Percentiles rank a stretch among this genome's conserved stretches.
Conservation (phyloP, 2,113 vertebrate genomes). For the Penelope pileata region DNA sequence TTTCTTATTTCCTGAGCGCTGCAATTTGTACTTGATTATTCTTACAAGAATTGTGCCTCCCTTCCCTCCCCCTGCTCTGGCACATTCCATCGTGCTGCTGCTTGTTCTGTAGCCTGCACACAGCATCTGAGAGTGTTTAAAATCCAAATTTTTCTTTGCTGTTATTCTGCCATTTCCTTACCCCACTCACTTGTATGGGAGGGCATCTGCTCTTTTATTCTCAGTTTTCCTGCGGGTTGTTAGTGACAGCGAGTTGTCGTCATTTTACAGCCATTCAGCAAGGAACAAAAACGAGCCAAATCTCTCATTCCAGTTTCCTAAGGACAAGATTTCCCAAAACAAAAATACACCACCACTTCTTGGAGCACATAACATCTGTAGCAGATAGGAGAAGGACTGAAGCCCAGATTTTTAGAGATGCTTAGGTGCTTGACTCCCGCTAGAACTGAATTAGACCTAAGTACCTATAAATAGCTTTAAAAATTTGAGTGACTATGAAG, state of each 20-base stretch:
- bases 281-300: constrained; percentile 1
- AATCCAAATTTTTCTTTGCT: constrained; percentile 19
- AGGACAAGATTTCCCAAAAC: background rate
- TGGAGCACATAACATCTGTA: background rate
- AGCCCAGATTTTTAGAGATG: background rate
- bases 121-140: background rate
- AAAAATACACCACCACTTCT: background rate
- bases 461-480: constrained; percentile 20
- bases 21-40: constrained; percentile 54
- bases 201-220: constrained; percentile 7
- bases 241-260: constrained; percentile 42
- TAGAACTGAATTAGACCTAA: background rate
- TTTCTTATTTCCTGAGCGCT: constrained; percentile 64
- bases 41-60: constrained; percentile 24
- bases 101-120: background rate
- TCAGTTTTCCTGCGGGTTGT: background rate
- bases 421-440: background rate
- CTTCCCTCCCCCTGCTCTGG: constrained; percentile 20
- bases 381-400: background rate
- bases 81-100: constrained; percentile 26
- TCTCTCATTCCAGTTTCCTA: background rate
- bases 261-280: constrained; percentile 31
- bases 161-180: background rate
- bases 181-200: background rate
- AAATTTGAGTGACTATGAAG: background rate